A percentile compares a stretch with the other conserved stretches of the same genome.
Conservation (phyloP, 2,113 vertebrate genomes). For the Laticauda colubrina region DNA sequence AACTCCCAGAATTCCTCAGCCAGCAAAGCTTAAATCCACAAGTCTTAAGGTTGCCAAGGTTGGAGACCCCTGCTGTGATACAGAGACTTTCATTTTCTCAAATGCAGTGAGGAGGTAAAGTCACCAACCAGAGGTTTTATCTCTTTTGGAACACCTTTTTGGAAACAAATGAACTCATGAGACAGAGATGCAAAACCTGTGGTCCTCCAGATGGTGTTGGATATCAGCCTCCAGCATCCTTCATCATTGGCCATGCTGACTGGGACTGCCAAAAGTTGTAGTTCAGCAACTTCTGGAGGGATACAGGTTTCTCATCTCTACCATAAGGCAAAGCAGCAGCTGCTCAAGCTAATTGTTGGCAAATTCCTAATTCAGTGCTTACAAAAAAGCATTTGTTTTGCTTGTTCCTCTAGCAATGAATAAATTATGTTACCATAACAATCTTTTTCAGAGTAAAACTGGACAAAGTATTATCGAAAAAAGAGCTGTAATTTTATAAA, state of each 20-base stretch:
- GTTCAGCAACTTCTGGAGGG: not conserved
- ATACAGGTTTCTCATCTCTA: not conserved
- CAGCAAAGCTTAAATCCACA: too few relatives aligned
- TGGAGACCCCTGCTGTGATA: too few relatives aligned
- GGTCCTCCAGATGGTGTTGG: not conserved
- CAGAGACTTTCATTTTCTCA: not conserved
- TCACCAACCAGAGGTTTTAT: not conserved
- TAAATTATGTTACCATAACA: not conserved
- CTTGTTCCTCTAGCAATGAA: not conserved
- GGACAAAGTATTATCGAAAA: constrained; percentile 21
- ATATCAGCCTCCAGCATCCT: not conserved
- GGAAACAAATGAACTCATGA: not conserved
- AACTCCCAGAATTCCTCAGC: too few relatives aligned
- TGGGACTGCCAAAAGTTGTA: not conserved
- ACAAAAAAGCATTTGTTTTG: not conserved
- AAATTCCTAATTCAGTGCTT: not conserved
- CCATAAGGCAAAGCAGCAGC: not conserved
- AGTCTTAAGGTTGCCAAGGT: too few relatives aligned
- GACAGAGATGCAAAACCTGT: not conserved
- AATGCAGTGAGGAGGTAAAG: not conserved
- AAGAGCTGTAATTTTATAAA: not conserved
- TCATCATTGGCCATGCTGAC: not conserved
- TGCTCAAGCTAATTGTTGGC: not conserved
- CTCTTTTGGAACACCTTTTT: not conserved
- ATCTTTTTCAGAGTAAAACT: constrained; percentile 3